phyloP scores from a whole-genome alignment of 2,888 invertebrate genomes.

The Tanytarsus gracilentus region DNA sequence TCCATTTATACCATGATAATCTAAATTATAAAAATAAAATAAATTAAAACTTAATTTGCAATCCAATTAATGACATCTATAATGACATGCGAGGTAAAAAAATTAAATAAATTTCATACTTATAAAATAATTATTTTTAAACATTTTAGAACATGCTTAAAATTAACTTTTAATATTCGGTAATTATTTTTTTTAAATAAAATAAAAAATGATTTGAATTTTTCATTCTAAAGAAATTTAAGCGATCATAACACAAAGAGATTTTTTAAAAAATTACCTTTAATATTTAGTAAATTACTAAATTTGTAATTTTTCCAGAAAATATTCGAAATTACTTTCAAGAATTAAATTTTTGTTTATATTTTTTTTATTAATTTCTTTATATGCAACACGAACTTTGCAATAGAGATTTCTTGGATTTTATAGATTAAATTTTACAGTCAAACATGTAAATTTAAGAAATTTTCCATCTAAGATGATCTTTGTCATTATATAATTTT shows the following conservation, averaged over 20 bases:
- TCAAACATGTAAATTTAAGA: slow-evolving; percentile 26
- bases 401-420: slow-evolving; percentile 6
- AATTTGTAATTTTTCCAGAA: no score
- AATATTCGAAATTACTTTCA: no score
- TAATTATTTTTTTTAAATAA: no score
- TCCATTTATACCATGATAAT: slow-evolving; percentile 43
- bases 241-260: slow-evolving; percentile 1
- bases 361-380: slow-evolving; percentile 20
- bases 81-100: background rate
- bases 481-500: background rate
- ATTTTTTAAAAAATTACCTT: slow-evolving; percentile 4
- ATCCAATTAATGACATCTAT: background rate
- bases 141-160: slow-evolving; percentile 25
- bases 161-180: slow-evolving; percentile 4
- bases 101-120: background rate
- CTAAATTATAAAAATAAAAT: slow-evolving; percentile 33
- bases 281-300: background rate
- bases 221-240: background rate
- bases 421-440: slow-evolving; percentile 25
- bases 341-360: background rate
- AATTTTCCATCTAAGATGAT: slow-evolving; percentile 6
- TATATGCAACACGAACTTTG: slow-evolving; percentile 22
- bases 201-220: background rate
- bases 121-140: background rate
- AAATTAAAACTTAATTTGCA: slow-evolving; percentile 23